phyloP scores from a whole-genome alignment of 2,113 vertebrate species.

The Trogon surrucura region DNA sequence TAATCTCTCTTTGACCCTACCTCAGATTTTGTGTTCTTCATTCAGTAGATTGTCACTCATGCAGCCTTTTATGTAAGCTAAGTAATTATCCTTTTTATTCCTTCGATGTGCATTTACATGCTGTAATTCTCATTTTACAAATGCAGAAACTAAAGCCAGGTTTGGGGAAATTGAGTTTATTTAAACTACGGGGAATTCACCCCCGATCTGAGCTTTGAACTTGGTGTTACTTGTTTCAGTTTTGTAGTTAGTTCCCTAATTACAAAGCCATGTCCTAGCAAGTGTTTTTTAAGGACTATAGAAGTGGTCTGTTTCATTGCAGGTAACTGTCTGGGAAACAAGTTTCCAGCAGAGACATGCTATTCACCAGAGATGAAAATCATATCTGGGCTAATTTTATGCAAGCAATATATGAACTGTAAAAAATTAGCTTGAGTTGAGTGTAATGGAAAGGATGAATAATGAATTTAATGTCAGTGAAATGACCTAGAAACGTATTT shows the following conservation, averaged over 20 bases:
- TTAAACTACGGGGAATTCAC: neutral
- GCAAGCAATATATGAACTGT: neutral
- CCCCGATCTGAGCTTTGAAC: neutral
- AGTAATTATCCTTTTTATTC: neutral
- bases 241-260: neutral
- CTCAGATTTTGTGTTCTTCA: neutral
- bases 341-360: neutral
- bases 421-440: neutral
- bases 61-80: neutral
- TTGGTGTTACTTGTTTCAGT: neutral
- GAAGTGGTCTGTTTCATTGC: neutral
- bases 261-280: neutral
- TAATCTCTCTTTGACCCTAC: neutral
- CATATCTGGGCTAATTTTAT: neutral
- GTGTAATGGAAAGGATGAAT: slow-evolving; percentile 2
- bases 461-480: neutral
- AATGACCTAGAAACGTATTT: neutral
- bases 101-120: neutral
- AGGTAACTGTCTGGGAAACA: neutral
- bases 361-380: neutral
- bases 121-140: neutral
- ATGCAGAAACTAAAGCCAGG: neutral
- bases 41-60: neutral
- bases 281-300: neutral
- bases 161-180: neutral